These are phyloP conservation scores for Epicampocera succincta DNA, from an alignment of 2,888 invertebrate species.

Conservation along the genomic window DNA sequence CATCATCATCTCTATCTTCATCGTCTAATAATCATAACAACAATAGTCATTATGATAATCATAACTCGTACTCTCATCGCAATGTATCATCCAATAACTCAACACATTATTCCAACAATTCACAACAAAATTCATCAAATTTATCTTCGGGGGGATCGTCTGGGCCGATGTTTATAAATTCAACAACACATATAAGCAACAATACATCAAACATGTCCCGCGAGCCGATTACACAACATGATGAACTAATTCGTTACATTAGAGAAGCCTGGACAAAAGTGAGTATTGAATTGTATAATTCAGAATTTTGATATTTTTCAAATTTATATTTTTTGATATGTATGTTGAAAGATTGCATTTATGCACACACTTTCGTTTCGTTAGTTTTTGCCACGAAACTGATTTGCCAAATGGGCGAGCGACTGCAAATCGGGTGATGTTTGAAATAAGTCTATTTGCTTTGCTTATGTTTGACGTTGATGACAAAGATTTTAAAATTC, in stretches of 20 bases:
- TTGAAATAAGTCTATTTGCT: too few species aligned
- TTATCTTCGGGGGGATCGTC: constrained; percentile 66
- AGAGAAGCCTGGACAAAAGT: constrained; percentile 90
- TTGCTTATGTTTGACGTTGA: too few species aligned
- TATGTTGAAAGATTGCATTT: too few species aligned
- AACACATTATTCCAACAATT: constrained; percentile 68
- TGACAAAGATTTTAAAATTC: too few species aligned
- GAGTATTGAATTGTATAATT: constrained; percentile 56
- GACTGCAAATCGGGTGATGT: too few species aligned
- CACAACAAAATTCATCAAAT: constrained; percentile 67
- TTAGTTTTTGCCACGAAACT: too few species aligned
- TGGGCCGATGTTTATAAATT: constrained; percentile 73
- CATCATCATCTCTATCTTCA: constrained; percentile 72
- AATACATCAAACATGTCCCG: constrained; percentile 72
- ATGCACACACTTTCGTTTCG: too few species aligned
- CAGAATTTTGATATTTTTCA: too few species aligned
- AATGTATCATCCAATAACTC: constrained; percentile 68
- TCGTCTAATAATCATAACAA: constrained; percentile 72
- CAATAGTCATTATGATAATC: constrained; percentile 72
- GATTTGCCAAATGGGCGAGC: too few species aligned
- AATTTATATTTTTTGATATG: too few species aligned
- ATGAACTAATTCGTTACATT: constrained; percentile 90
- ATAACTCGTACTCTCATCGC: constrained; percentile 68
- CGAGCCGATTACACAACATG: constrained; percentile 83
- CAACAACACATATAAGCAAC: constrained; percentile 70